Evolutionary conservation across 2,113 vertebrate genomes (phyloP).

Genomic region (Aegithalos caudatus): DNA sequence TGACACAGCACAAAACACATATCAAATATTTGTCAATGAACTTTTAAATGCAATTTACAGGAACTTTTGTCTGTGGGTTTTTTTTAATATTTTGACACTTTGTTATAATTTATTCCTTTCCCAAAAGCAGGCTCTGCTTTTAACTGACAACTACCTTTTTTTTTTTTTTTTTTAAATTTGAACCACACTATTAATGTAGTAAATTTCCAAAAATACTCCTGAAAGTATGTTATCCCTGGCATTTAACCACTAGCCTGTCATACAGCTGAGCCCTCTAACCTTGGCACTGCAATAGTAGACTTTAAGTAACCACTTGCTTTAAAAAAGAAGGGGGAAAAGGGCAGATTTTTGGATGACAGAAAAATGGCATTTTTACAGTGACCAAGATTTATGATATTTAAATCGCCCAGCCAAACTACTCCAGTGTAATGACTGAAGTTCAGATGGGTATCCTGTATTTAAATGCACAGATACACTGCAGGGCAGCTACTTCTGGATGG

Average conservation of each 20-base stretch:
- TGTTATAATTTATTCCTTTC: not conserved
- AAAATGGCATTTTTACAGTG: not conserved
- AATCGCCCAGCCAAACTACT: not conserved
- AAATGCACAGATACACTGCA: not conserved
- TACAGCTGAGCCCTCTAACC: slow-evolving; percentile 5
- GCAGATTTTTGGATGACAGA: slow-evolving; percentile 2
- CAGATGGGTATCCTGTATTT: not conserved
- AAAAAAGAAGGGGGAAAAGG: not conserved
- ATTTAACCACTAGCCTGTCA: slow-evolving; percentile 7
- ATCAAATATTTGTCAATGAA: slow-evolving; percentile 34
- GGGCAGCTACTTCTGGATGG: not conserved
- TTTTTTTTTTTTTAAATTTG: not conserved
- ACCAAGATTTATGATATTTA: not conserved
- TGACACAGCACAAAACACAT: slow-evolving; percentile 31
- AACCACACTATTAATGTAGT: not conserved
- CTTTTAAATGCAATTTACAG: slow-evolving; percentile 1
- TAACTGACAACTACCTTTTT: not conserved
- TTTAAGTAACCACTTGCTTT: not conserved
- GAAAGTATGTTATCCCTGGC: not conserved
- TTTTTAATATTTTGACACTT: not conserved
- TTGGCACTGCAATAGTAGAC: not conserved
- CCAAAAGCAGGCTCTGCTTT: not conserved
- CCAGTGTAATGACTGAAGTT: not conserved
- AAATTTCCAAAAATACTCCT: not conserved
- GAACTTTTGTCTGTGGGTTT: not conserved